These are phyloP conservation scores for Brachypterus glaber DNA, from an alignment of 2,888 invertebrate genomes.

Conservation along the genomic window DNA sequence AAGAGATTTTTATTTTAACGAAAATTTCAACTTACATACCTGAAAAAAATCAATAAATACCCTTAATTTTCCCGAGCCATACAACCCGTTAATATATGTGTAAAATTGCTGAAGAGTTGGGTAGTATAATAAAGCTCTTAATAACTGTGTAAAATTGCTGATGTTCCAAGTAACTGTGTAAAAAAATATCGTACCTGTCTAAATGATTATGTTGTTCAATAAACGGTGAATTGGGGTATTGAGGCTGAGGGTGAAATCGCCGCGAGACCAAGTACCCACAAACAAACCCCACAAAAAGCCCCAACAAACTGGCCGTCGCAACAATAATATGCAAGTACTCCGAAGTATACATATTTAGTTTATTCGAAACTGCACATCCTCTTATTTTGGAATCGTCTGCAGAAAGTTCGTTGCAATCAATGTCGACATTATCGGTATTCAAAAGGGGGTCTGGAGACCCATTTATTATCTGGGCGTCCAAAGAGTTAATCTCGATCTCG, in stretches of 20 bases:
- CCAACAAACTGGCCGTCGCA: slow-evolving; percentile 63
- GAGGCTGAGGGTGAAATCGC: slow-evolving; percentile 59
- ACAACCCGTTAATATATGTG: too few relatives aligned
- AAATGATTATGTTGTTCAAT: slow-evolving; percentile 71
- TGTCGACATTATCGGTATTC: slow-evolving; percentile 21
- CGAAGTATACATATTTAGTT: slow-evolving; percentile 64
- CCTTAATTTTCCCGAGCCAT: too few relatives aligned
- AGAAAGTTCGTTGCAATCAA: slow-evolving; percentile 27
- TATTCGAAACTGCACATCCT: slow-evolving; percentile 40
- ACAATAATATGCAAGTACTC: slow-evolving; percentile 74
- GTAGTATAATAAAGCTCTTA: too few relatives aligned
- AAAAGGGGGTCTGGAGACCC: neutral
- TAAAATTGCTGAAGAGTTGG: too few relatives aligned
- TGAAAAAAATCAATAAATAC: too few relatives aligned
- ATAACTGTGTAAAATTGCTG: too few relatives aligned
- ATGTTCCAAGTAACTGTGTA: too few relatives aligned
- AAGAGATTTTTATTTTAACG: too few relatives aligned
- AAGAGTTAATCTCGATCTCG: slow-evolving; percentile 23
- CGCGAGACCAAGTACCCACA: slow-evolving; percentile 76
- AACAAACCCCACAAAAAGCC: slow-evolving; percentile 73
- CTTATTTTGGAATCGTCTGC: slow-evolving; percentile 28
- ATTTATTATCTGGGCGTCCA: slow-evolving; percentile 18
- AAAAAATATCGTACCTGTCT: too few relatives aligned
- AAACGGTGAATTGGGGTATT: slow-evolving; percentile 63
- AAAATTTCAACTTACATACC: too few relatives aligned